phyloP scores from a whole-genome alignment of 2,797 vertebrate genomes.

The Typhlichthys subterraneus region DNA sequence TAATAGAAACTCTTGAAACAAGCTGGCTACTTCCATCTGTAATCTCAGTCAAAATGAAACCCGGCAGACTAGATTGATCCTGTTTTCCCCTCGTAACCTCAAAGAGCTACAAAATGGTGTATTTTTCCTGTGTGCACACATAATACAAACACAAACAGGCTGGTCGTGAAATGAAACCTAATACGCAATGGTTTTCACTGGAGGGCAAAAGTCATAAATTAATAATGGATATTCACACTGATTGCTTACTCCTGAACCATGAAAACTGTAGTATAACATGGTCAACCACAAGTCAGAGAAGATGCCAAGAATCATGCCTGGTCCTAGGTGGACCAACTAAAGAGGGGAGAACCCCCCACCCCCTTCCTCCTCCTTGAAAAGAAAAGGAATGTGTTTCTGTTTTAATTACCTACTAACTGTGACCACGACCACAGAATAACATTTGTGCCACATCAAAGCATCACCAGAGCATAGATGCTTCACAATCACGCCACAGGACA shows the following conservation, averaged over 20 bases:
- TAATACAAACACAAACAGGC: background rate
- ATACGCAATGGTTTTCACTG: constrained; percentile 10
- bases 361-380: too few relatives aligned
- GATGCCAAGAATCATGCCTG: too few relatives aligned
- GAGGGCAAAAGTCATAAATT: constrained; percentile 36
- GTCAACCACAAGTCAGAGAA: too few relatives aligned
- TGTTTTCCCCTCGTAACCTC: constrained; percentile 12
- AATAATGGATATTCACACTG: constrained; percentile 35
- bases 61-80: constrained; percentile 36
- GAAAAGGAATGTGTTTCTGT: too few relatives aligned
- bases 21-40: constrained; percentile 8
- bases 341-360: too few relatives aligned
- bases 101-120: background rate
- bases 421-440: too few relatives aligned
- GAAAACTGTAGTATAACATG: background rate
- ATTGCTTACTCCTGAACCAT: constrained; percentile 33
- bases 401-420: too few relatives aligned
- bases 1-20: background rate
- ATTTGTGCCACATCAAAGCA: too few relatives aligned
- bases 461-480: too few relatives aligned
- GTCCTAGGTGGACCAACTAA: too few relatives aligned
- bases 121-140: background rate
- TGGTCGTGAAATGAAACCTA: background rate
- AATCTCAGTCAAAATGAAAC: constrained; percentile 52
- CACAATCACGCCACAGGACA: too few relatives aligned